A percentile compares a stretch with the other conserved stretches of the same genome.
phyloP scores from a whole-genome alignment of 2,888 invertebrate species.

The Drosophila demipolita region DNA sequence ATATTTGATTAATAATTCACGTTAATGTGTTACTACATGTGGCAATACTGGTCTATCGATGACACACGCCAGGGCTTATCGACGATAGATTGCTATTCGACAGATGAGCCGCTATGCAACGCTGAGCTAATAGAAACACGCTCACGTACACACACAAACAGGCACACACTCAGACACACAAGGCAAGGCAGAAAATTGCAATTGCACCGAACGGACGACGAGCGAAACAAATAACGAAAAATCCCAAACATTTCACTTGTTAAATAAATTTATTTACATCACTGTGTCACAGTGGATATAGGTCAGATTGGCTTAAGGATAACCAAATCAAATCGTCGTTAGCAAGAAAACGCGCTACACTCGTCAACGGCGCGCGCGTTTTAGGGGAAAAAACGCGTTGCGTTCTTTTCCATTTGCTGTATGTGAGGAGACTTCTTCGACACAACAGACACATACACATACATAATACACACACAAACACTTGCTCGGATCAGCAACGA shows the following conservation, averaged over 20 bases:
- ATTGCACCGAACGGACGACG: constrained; percentile 68
- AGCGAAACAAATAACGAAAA: constrained; percentile 65
- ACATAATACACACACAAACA: constrained; percentile 39
- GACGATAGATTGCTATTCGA: constrained; percentile 28
- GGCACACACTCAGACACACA: constrained; percentile 13
- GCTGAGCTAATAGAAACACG: constrained; percentile 57
- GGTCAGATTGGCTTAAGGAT: constrained; percentile 31
- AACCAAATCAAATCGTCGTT: constrained; percentile 32
- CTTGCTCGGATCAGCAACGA: constrained; percentile 42
- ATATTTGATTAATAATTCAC: not conserved
- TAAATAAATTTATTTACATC: constrained; percentile 37
- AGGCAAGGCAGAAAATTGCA: constrained; percentile 64
- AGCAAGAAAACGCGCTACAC: constrained; percentile 44
- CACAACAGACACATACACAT: constrained; percentile 39
- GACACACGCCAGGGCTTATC: not conserved
- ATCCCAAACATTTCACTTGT: constrained; percentile 60
- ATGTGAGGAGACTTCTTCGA: constrained; percentile 59
- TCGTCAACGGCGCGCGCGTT: constrained; percentile 66
- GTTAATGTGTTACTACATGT: not conserved
- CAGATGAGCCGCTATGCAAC: constrained; percentile 44
- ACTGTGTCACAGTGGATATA: constrained; percentile 40
- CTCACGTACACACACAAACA: constrained; percentile 47
- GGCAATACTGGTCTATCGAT: constrained; percentile 37
- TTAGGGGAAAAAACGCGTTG: constrained; percentile 67
- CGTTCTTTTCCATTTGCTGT: constrained; percentile 74